phyloP scores from a whole-genome alignment of 2,113 vertebrate genomes.

The Acinonyx jubatus region DNA sequence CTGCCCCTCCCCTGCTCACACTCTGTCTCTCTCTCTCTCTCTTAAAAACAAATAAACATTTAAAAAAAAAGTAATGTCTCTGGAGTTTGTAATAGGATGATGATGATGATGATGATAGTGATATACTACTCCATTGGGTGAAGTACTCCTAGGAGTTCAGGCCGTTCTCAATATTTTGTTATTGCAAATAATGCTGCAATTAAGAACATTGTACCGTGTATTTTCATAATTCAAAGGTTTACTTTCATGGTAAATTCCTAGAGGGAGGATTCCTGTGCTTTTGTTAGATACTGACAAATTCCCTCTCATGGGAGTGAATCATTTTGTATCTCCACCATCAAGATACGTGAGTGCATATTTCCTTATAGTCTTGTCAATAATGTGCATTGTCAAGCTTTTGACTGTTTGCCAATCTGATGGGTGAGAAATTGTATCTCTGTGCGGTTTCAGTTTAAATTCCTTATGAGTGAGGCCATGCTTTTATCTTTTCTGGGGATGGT shows the following conservation, averaged over 20 bases:
- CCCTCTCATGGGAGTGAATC: not conserved
- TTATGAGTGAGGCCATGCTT: not conserved
- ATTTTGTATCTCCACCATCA: not conserved
- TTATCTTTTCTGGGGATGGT: not conserved
- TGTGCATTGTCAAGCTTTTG: not conserved
- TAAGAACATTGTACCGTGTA: not conserved
- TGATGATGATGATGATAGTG: not conserved
- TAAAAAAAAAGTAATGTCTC: too few relatives aligned
- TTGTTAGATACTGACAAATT: not conserved
- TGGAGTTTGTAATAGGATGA: not conserved
- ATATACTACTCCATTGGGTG: not conserved
- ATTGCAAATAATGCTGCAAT: not conserved
- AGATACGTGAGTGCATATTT: not conserved
- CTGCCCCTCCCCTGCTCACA: too few relatives aligned
- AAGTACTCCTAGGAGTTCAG: not conserved
- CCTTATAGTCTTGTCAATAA: not conserved
- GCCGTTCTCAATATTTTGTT: not conserved
- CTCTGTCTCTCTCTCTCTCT: too few relatives aligned
- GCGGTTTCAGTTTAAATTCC: conserved; percentile 36
- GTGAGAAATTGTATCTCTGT: not conserved
- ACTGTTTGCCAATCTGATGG: not conserved
- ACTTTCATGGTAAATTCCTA: not conserved
- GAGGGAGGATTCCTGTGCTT: not conserved
- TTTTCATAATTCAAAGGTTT: not conserved
- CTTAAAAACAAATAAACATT: too few relatives aligned